These are phyloP conservation scores for Acanthiza pusilla DNA, from an alignment of 2,797 vertebrate species.

Conservation along the genomic window DNA sequence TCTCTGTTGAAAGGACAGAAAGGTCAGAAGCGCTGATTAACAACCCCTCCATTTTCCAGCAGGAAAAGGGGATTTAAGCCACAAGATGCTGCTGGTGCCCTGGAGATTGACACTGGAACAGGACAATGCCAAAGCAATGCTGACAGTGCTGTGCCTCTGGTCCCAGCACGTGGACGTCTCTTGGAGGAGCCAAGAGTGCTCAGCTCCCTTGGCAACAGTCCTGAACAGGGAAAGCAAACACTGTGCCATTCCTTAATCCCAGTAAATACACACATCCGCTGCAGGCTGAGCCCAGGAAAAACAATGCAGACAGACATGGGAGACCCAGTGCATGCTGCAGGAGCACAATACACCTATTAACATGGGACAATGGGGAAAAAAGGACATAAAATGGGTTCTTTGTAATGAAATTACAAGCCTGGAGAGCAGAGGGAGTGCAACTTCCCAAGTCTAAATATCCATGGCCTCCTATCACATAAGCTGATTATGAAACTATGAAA, in stretches of 20 bases:
- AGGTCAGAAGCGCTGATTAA: not conserved
- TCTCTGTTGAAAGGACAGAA: not conserved
- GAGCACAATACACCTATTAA: not conserved
- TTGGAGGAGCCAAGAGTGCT: not conserved
- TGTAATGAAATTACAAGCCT: not conserved
- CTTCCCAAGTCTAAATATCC: not conserved
- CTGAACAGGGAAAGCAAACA: not conserved
- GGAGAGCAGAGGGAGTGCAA: not conserved
- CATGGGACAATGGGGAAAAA: not conserved
- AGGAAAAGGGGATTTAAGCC: not conserved
- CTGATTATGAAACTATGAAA: not conserved
- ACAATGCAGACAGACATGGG: not conserved
- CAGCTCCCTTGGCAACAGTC: not conserved
- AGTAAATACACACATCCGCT: not conserved
- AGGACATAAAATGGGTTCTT: not conserved
- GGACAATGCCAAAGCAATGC: not conserved
- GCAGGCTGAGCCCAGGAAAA: not conserved
- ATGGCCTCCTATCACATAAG: not conserved
- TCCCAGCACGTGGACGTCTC: not conserved
- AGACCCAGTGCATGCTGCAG: not conserved
- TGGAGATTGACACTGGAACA: not conserved
- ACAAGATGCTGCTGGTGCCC: not conserved
- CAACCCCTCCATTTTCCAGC: not conserved
- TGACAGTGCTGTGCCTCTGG: not conserved
- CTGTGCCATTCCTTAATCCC: not conserved